These are phyloP conservation scores for Cephalotes varians DNA, from an alignment of 2,888 invertebrate genomes.

Conservation along the genomic window DNA sequence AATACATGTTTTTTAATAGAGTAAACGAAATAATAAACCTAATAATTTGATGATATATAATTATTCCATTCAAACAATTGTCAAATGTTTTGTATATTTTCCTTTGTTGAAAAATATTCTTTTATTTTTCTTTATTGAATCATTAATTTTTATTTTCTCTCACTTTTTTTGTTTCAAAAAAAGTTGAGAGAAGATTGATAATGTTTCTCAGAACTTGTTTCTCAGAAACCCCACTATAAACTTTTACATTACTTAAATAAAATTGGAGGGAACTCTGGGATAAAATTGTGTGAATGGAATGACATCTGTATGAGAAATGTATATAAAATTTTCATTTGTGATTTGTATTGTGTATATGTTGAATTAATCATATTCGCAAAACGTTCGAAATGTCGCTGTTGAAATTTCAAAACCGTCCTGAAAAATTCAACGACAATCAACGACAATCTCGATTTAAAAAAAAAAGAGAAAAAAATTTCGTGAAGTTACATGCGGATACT, in stretches of 20 bases:
- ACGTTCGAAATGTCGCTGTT: neutral
- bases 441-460: conserved; percentile 15
- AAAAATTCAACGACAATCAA: conserved; percentile 25
- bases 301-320: neutral
- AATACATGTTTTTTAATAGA: neutral
- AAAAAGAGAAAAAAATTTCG: neutral
- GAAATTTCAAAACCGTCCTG: conserved; percentile 11
- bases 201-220: too few species aligned
- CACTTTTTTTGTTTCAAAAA: too few species aligned
- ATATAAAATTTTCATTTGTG: conserved; percentile 7
- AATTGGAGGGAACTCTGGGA: neutral
- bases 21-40: neutral
- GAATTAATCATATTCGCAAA: conserved; percentile 25
- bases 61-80: neutral
- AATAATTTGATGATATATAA: neutral
- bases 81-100: neutral
- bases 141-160: neutral
- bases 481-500: neutral
- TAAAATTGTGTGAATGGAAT: neutral
- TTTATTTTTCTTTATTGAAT: too few species aligned
- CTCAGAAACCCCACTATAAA: neutral
- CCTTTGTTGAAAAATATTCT: too few species aligned
- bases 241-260: neutral
- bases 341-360: conserved; percentile 7
- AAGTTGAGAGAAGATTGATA: neutral